Conservation (phyloP, 2,888 invertebrate species). For the Nephrotoma appendiculata region DNA sequence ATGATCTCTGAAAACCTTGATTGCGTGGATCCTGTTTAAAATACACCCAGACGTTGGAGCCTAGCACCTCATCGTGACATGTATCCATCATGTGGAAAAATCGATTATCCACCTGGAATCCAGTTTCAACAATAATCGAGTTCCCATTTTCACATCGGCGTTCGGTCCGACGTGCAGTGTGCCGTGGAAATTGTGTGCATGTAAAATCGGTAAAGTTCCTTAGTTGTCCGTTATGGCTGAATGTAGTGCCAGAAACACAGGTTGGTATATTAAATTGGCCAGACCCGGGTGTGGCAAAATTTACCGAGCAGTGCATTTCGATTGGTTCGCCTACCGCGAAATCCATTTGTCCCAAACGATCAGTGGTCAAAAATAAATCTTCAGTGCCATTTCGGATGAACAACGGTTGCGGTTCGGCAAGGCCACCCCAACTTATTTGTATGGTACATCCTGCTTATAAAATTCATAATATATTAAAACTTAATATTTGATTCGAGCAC, state of each 20-base stretch:
- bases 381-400: not conserved
- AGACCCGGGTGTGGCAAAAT: not conserved
- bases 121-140: slow-evolving; percentile 25
- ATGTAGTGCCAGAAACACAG: not conserved
- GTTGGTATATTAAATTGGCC: not conserved
- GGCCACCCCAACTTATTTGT: not conserved
- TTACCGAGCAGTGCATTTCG: not conserved
- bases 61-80: slow-evolving; percentile 28
- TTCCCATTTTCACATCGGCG: not conserved
- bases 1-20: slow-evolving; percentile 29
- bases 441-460: not conserved
- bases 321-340: not conserved
- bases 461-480: too few relatives aligned
- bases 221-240: not conserved
- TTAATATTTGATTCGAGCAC: not conserved
- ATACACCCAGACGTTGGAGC: slow-evolving; percentile 29
- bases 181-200: not conserved
- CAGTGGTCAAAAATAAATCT: not conserved
- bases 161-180: not conserved
- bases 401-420: not conserved
- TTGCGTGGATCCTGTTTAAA: slow-evolving; percentile 29
- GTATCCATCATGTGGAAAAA: slow-evolving; percentile 29
- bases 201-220: not conserved
- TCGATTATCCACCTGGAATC: slow-evolving; percentile 22
- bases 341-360: not conserved